Base-by-base conservation (phyloP, 2,888 invertebrate genomes). In the Leptinotarsa rubiginosa region DNA sequence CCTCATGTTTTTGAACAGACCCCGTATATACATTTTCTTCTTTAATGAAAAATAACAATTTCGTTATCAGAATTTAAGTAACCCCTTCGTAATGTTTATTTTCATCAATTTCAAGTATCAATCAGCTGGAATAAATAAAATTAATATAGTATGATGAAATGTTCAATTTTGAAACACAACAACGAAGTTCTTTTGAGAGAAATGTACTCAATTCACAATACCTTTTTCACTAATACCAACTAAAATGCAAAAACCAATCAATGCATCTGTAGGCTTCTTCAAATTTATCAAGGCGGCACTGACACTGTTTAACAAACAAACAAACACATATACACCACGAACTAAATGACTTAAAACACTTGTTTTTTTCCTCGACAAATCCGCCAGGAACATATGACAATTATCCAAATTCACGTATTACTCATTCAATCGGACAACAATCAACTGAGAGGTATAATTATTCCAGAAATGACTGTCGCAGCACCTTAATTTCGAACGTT, bases 401-500 rank as follows among this genome's bases (percentile, higher is more conserved):
- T 18, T 22, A 56, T 22, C 56, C 22, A 15, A 56, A 56, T 20
- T 56, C 4, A 20, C 20, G 52, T 18, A 18, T 2, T 13, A 22
- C 18, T 56, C 20, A 18, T 22, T 56, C 18, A 18, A 52, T 52
- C 22, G 22, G 15, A 22, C 56, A 56, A 20, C 13, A 56, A 50
- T 56, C 10, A 12, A 22, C 22, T 3, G 62, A 16, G 41, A 62
- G 4, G 10, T 16, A 62, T 62, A 25, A 62, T 62, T 31, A 41
- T 41, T 62, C 16, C 10, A 31, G 31, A 62, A 62, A 16, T 31
- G 31, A 62, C 13, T 22, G 56, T 31, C 31, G 10, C 62, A 22
- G 18, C 20, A 62, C 25, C 4, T 12, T 5, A 62, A 31, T 62
- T 62, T 62, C 25, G 62, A 62, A 62, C 16, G 62, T 62, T 62